These are phyloP conservation scores for Megaceryle torquata DNA, from an alignment of 2,113 vertebrate species.

Conservation along the genomic window DNA sequence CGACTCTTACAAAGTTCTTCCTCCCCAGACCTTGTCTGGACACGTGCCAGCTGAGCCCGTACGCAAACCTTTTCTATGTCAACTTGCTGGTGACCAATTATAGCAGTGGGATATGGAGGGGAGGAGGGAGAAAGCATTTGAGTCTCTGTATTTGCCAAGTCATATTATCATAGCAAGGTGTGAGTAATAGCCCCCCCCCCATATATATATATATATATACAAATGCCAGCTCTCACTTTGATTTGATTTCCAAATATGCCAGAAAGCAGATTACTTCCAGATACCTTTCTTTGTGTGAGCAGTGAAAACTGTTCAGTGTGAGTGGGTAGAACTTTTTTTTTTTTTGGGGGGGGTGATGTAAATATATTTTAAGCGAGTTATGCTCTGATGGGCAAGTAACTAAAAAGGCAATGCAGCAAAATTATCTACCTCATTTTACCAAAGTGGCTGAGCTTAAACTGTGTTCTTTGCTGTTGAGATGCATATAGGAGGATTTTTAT, in stretches of 20 bases:
- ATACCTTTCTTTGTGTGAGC: background rate
- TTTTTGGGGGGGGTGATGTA: fast-evolving
- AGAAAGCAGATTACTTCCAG: background rate
- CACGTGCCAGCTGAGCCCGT: fast-evolving
- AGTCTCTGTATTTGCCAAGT: background rate
- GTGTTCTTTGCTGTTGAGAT: background rate
- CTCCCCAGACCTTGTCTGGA: background rate
- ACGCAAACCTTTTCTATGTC: background rate
- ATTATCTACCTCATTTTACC: background rate
- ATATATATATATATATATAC: no score
- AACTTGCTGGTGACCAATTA: background rate
- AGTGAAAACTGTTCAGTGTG: background rate
- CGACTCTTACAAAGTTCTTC: background rate
- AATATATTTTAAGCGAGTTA: background rate
- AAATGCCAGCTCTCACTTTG: background rate
- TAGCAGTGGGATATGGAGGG: background rate
- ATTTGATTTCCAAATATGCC: background rate
- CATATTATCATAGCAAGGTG: background rate
- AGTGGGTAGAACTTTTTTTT: background rate
- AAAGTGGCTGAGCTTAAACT: background rate
- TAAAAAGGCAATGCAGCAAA: background rate
- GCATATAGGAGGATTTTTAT: fast-evolving
- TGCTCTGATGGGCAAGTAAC: background rate
- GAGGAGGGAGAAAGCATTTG: background rate
- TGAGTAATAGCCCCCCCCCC: background rate